Evolutionary conservation across 2,888 invertebrate species (phyloP).

Genomic region (Pandemis corylana): DNA sequence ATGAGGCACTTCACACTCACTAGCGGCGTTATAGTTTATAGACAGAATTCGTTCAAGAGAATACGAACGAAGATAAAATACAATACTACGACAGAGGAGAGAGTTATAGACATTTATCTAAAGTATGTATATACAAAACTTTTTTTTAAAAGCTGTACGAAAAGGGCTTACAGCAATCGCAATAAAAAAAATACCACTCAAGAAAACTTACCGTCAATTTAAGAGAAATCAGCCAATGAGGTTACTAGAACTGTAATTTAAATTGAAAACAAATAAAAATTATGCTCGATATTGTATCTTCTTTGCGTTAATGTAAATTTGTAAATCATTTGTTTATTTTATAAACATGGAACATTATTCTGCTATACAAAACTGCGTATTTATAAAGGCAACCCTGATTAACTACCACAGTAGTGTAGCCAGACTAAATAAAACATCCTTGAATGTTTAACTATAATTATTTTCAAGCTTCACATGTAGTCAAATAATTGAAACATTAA

Average conservation of each 20-base stretch:
- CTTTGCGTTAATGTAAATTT: background rate
- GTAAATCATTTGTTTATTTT: background rate
- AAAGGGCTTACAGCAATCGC: background rate
- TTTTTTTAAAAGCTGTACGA: conserved; percentile 1
- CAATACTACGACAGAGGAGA: conserved; percentile 40
- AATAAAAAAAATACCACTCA: background rate
- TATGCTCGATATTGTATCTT: too few species aligned
- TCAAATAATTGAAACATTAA: too few species aligned
- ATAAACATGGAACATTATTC: background rate
- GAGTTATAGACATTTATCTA: conserved; percentile 14
- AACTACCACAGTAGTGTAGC: background rate
- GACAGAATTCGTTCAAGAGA: conserved; percentile 42
- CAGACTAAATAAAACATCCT: background rate
- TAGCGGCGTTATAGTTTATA: conserved; percentile 52
- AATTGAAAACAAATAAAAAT: too few species aligned
- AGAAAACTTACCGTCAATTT: background rate
- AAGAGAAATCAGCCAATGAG: background rate
- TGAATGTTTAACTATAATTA: too few species aligned
- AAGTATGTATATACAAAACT: conserved; percentile 18
- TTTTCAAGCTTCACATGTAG: too few species aligned
- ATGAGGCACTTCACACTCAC: conserved; percentile 57
- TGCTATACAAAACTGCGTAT: background rate
- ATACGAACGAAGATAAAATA: conserved; percentile 48
- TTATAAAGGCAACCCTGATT: conserved; percentile 4
- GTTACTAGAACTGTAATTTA: too few species aligned